phyloP scores from a whole-genome alignment of 2,113 vertebrate species.

The Neomonachus schauinslandi region DNA sequence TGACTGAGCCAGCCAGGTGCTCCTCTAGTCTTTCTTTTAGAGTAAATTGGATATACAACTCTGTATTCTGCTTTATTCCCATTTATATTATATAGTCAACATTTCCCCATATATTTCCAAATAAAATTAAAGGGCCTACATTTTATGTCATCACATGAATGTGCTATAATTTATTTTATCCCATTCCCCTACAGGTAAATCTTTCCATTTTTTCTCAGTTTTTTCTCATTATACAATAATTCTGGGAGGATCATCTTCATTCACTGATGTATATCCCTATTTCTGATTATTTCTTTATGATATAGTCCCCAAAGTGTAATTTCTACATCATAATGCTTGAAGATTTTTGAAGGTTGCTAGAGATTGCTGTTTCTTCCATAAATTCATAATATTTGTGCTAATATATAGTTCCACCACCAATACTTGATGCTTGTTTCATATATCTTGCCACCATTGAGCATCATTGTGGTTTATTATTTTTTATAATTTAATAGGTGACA shows the following conservation, averaged over 20 bases:
- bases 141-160: neutral
- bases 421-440: neutral
- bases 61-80: neutral
- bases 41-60: neutral
- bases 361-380: neutral
- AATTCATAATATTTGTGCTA: neutral
- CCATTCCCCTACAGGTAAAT: neutral
- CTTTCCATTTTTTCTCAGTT: neutral
- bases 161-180: neutral
- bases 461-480: neutral
- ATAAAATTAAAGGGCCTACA: slow-evolving; percentile 13
- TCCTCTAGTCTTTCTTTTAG: neutral
- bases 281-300: neutral
- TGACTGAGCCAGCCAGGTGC: neutral
- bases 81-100: neutral
- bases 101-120: neutral
- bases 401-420: neutral
- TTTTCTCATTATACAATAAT: neutral
- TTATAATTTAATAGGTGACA: slow-evolving; percentile 33
- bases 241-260: neutral
- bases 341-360: neutral
- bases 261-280: neutral
- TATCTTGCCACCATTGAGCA: neutral
- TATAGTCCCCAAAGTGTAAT: neutral
- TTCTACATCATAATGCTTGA: neutral